A percentile compares a stretch with the other conserved stretches of the same genome.
These are phyloP conservation scores for Microtus pennsylvanicus DNA, from an alignment of 2,113 vertebrate genomes.

Conservation along the genomic window DNA sequence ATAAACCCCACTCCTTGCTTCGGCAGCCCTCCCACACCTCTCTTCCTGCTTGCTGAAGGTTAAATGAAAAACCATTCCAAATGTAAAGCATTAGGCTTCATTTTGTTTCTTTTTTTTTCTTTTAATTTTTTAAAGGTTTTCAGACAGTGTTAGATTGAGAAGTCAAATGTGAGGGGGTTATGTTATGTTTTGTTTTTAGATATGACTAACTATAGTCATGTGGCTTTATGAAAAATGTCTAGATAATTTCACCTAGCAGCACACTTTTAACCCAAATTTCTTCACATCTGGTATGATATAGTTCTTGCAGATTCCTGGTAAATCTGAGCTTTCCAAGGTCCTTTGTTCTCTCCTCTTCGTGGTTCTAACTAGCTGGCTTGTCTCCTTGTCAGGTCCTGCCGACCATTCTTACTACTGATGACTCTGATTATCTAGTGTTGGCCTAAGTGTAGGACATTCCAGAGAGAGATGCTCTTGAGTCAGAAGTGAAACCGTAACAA, in stretches of 20 bases:
- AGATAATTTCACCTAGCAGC: conserved; percentile 19
- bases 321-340: neutral
- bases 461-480: conserved; percentile 29
- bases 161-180: conserved; percentile 23
- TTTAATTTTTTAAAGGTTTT: neutral
- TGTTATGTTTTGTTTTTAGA: neutral
- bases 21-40: neutral
- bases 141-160: conserved; percentile 26
- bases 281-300: conserved; percentile 48
- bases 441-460: conserved; percentile 62
- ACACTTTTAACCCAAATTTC: conserved; percentile 37
- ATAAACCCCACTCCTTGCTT: neutral
- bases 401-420: conserved; percentile 49
- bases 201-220: neutral
- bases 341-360: neutral
- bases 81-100: neutral
- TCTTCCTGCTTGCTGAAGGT: neutral
- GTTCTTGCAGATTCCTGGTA: conserved; percentile 8
- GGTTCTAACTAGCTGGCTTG: neutral
- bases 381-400: conserved; percentile 18
- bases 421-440: conserved; percentile 57
- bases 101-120: conserved; percentile 10
- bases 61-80: conserved; percentile 45
- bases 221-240: conserved; percentile 34
- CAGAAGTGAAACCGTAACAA: conserved; percentile 60